Evolutionary conservation across 2,797 vertebrate species (phyloP).

Genomic region (Delichon dasypus): DNA sequence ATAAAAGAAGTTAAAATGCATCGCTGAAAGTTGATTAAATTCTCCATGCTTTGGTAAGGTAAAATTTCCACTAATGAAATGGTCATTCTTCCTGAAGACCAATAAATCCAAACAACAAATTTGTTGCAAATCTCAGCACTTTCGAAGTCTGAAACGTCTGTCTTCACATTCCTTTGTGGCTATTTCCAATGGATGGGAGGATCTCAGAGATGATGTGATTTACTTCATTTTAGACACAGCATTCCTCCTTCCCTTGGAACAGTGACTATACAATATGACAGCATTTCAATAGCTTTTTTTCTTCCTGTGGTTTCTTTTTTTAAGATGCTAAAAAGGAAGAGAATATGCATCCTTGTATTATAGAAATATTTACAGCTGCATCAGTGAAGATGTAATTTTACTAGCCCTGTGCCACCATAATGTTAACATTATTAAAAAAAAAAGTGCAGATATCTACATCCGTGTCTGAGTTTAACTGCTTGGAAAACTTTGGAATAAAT

Average conservation of each 20-base stretch:
- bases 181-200: background rate
- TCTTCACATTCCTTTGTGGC: background rate
- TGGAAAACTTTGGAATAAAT: slow-evolving; percentile 73
- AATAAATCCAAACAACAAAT: background rate
- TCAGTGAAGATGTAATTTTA: slow-evolving; percentile 48
- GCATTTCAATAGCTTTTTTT: background rate
- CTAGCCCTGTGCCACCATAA: slow-evolving; percentile 31
- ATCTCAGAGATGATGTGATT: background rate
- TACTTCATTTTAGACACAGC: slow-evolving; percentile 29
- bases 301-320: slow-evolving; percentile 8
- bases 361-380: slow-evolving; percentile 9
- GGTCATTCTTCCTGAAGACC: background rate
- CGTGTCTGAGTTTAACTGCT: slow-evolving; percentile 59
- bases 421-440: slow-evolving; percentile 44
- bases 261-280: slow-evolving; percentile 10
- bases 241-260: slow-evolving; percentile 44
- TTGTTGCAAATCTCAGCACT: background rate
- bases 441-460: slow-evolving; percentile 63
- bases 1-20: background rate
- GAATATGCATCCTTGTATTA: background rate
- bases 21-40: background rate
- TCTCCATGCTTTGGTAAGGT: background rate
- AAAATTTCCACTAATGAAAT: background rate
- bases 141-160: background rate
- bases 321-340: background rate